Evolutionary conservation across 2,113 vertebrate species (phyloP), one percentile per base, ranked within the genome.

Genomic region (Psettodes erumei): DNA sequence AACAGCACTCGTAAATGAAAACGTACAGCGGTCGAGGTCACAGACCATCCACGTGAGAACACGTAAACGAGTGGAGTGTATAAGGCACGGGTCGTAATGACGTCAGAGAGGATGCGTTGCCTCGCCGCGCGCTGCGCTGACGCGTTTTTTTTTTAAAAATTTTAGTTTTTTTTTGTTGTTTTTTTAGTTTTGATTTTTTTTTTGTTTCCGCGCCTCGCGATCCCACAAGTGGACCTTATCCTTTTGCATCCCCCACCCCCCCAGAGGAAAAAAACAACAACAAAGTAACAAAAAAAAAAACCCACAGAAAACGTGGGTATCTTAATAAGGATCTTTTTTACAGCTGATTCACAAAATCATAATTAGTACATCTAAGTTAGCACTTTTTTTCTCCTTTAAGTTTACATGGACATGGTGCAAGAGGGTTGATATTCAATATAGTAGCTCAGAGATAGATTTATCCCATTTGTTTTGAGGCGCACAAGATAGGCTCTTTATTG

Each of bases 301-400:
- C 94, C 94, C 94, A 94, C 94, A 90, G 92, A 95, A 95, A 95
- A 95, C 94, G 94, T 95, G 94, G 93, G 94, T 51, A 88, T 93
- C 87, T 93, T 92, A 86, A 91, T 91, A 91, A 95, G 85, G 92
- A 87, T 87, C 64, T 81, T 47, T 84, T 89, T 90, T 93, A 94
- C 89, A 93, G 92, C 93, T 95, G 94, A 95, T 95, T 95, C 93
- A 95, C 94, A 95, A 95, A 95, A 95, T 95, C 94, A 95, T 94
- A 94, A 91, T 93, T 93, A 91, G 85, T 93, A 93, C 91, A 90
- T 89, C 93, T 94, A 94, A 92, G 93, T 94, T 93, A 94, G 93
- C 92, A 95, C 92, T 94, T 94, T 88, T 93, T 75, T 93, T 91
- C n/a, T 86, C 88, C 79, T 92, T 89, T 88, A 92, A 32, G 69